These are phyloP conservation scores for Rhodophaea formosa DNA, from an alignment of 2,888 invertebrate species.

Conservation along the genomic window DNA sequence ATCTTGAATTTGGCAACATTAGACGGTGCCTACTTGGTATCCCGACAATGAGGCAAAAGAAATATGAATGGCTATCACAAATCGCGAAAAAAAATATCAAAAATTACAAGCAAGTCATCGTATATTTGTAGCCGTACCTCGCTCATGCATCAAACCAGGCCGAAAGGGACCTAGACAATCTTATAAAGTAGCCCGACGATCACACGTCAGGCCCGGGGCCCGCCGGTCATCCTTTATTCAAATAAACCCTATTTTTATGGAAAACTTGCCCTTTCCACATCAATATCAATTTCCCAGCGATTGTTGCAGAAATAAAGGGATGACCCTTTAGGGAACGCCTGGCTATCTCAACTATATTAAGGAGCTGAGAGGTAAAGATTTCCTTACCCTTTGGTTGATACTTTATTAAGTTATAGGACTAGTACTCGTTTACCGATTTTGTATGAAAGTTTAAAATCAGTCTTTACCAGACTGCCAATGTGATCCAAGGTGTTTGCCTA, in stretches of 20 bases:
- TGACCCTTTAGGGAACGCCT: constrained; percentile 75
- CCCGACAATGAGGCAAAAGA: no score
- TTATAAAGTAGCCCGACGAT: constrained; percentile 68
- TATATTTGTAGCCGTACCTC: constrained; percentile 39
- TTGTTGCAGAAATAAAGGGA: constrained; percentile 81
- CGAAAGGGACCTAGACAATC: constrained; percentile 56
- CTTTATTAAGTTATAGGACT: constrained; percentile 7
- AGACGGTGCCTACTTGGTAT: no score
- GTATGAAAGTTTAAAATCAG: no score
- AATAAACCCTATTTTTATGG: constrained; percentile 82
- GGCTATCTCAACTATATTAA: constrained; percentile 75
- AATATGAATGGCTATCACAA: background rate
- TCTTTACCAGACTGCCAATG: no score
- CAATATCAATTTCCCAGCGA: constrained; percentile 81
- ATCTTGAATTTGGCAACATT: no score
- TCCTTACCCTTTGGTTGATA: constrained; percentile 26
- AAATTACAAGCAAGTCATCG: constrained; percentile 37
- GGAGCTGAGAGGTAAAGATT: constrained; percentile 53
- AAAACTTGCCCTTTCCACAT: constrained; percentile 80
- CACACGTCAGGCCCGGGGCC: constrained; percentile 63
- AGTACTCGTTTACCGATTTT: background rate
- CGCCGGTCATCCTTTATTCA: constrained; percentile 78
- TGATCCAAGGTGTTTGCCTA: no score
- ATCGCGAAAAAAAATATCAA: background rate
- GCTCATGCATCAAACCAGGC: constrained; percentile 52